phyloP scores from a whole-genome alignment of 2,797 vertebrate species.

The Chloroceryle amazona region DNA sequence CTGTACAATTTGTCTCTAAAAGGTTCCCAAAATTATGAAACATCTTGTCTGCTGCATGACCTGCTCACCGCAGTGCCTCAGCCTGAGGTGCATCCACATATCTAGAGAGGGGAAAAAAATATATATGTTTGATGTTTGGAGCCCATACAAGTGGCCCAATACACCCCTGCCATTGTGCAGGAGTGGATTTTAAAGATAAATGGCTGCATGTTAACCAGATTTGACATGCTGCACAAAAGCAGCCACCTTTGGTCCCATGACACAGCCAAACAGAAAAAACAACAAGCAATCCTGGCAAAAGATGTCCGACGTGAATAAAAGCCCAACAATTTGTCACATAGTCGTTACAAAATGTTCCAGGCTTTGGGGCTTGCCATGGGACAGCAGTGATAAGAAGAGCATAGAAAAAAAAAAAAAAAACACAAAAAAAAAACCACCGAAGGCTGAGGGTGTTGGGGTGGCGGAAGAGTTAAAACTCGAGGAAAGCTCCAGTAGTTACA shows the following conservation, averaged over 20 bases:
- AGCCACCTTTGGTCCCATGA: conserved; percentile 93
- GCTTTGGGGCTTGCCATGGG: conserved; percentile 84
- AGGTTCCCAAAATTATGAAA: conserved; percentile 90
- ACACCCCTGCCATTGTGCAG: conserved; percentile 84
- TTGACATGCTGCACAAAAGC: conserved; percentile 94
- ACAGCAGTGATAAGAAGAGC: conserved; percentile 75
- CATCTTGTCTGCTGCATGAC: conserved; percentile 89
- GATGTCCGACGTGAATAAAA: conserved; percentile 84
- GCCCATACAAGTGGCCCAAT: conserved; percentile 72
- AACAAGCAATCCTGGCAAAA: conserved; percentile 86
- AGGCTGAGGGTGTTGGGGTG: conserved; percentile 28
- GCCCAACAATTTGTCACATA: conserved; percentile 88
- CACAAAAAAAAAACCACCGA: not conserved
- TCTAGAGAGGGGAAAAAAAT: conserved; percentile 57
- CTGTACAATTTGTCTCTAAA: conserved; percentile 90
- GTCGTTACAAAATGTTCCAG: conserved; percentile 85
- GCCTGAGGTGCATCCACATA: conserved; percentile 34
- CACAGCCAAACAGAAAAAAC: conserved; percentile 88
- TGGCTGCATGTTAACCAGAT: conserved; percentile 93
- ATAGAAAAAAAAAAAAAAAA: not conserved
- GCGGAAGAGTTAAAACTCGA: conserved; percentile 55
- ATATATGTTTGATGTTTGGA: conserved; percentile 63
- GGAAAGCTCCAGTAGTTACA: conserved; percentile 53
- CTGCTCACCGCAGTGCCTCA: conserved; percentile 80
- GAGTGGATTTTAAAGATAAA: conserved; percentile 90